Evolutionary conservation across 2,113 vertebrate genomes (phyloP).

Genomic region (Psittacara wagleri): DNA sequence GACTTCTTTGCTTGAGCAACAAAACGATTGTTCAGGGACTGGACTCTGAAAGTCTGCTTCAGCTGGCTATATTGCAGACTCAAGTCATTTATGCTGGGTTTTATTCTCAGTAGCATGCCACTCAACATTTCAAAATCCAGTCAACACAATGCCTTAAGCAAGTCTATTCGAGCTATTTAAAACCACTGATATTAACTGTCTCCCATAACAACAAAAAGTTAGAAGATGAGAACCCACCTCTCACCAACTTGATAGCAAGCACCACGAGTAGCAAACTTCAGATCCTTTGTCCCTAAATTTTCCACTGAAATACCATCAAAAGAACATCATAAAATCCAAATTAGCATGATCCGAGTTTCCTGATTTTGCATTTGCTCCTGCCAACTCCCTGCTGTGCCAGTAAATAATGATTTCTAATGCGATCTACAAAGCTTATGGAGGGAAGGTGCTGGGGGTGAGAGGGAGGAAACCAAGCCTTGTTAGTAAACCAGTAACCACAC

Average conservation of each 20-base stretch:
- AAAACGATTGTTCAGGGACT: not conserved
- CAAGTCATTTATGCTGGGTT: not conserved
- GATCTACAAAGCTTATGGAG: not conserved
- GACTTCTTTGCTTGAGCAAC: not conserved
- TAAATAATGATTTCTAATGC: not conserved
- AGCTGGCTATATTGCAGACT: not conserved
- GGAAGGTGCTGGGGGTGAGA: not conserved
- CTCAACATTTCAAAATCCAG: not conserved
- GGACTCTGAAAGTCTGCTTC: not conserved
- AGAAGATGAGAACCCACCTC: not conserved
- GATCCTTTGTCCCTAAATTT: not conserved
- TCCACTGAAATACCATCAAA: not conserved
- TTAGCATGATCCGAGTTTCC: not conserved
- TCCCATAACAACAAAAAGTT: not conserved
- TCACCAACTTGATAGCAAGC: not conserved
- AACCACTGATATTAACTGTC: not conserved
- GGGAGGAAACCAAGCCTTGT: not conserved
- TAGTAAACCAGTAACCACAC: not conserved
- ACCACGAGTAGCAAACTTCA: not conserved
- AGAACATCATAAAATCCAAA: not conserved
- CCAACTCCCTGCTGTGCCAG: not conserved
- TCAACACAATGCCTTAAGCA: not conserved
- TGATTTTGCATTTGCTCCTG: not conserved
- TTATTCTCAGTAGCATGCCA: not conserved
- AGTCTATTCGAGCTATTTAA: not conserved